phyloP scores from a whole-genome alignment of 2,797 vertebrate species.

The Phylloscopus collybita region DNA sequence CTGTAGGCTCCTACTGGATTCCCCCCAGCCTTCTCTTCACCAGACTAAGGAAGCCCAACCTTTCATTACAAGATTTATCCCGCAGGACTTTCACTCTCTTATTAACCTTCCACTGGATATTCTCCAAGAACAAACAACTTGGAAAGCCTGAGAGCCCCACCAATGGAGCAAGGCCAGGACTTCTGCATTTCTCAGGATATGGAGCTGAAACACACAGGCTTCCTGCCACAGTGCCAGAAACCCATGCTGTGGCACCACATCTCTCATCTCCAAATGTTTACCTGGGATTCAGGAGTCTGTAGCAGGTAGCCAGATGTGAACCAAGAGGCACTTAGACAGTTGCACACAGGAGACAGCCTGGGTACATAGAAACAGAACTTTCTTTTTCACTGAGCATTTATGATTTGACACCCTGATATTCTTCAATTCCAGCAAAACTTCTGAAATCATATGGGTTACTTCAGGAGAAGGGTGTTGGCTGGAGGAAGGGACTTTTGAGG shows the following conservation, averaged over 20 bases:
- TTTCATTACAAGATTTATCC: background rate
- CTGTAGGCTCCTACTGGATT: background rate
- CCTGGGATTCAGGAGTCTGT: background rate
- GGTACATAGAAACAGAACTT: background rate
- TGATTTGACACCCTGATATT: background rate
- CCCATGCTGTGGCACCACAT: background rate
- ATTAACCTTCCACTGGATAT: background rate
- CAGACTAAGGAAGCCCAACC: background rate
- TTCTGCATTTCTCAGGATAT: background rate
- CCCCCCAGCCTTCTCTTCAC: background rate
- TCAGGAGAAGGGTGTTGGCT: background rate
- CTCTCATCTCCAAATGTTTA: background rate
- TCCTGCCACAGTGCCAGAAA: fast-evolving
- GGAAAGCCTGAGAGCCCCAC: background rate
- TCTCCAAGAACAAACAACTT: background rate
- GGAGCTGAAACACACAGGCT: background rate
- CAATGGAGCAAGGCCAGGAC: background rate
- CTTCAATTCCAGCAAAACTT: background rate
- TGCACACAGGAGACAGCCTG: background rate
- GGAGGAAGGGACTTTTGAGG: background rate
- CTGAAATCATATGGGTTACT: background rate
- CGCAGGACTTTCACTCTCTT: background rate
- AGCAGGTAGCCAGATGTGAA: background rate
- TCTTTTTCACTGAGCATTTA: background rate
- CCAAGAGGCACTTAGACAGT: background rate